Evolutionary conservation across 2,888 invertebrate species (phyloP).

Genomic region (Lysandra bellargus): DNA sequence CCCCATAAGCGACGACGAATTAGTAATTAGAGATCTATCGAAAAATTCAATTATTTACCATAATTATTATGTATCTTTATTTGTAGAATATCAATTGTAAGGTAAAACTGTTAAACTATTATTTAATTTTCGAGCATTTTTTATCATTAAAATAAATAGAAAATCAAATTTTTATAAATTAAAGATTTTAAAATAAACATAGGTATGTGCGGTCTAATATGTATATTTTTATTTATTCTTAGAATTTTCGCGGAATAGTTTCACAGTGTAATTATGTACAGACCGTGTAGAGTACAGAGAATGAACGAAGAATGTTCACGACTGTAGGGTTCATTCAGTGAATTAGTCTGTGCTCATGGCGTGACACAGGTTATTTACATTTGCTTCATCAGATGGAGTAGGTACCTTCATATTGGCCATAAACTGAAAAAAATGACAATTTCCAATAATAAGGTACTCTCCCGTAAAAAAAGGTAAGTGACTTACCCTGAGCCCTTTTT

Average conservation of each 20-base stretch:
- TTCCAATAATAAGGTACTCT: not conserved
- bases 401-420: not conserved
- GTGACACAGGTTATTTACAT: slow-evolving; percentile 64
- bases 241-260: slow-evolving; percentile 33
- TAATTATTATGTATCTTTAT: not conserved
- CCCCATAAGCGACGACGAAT: no score
- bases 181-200: no score
- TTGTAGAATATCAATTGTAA: slow-evolving; percentile 21
- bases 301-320: slow-evolving; percentile 25
- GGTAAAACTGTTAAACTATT: slow-evolving; percentile 34
- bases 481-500: slow-evolving; percentile 76
- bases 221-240: not conserved
- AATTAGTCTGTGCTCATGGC: slow-evolving; percentile 55
- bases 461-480: not conserved
- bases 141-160: no score
- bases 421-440: not conserved
- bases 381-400: slow-evolving; percentile 27
- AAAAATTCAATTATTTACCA: no score
- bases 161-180: no score
- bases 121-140: not conserved
- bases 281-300: slow-evolving; percentile 30
- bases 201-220: no score
- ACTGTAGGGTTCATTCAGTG: slow-evolving; percentile 40
- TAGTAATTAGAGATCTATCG: no score
- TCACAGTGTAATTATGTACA: slow-evolving; percentile 34